Conservation (phyloP, 2,888 invertebrate species). For the Schizaphis graminum region DNA sequence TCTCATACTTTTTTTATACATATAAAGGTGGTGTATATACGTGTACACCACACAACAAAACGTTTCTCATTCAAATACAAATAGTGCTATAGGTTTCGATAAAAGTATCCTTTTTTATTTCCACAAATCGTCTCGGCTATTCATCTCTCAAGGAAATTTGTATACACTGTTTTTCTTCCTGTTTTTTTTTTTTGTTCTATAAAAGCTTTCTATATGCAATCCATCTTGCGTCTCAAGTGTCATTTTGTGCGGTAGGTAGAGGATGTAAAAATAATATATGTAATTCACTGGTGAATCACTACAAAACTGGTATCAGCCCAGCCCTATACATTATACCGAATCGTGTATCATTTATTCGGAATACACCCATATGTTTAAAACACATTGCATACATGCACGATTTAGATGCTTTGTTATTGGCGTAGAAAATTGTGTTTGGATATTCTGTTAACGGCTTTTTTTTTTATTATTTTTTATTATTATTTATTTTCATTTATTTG, state of each 20-base stretch:
- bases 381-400: neutral
- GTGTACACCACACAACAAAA: slow-evolving; percentile 26
- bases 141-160: slow-evolving; percentile 62
- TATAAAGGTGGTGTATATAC: neutral
- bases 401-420: slow-evolving; percentile 28
- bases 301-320: slow-evolving; percentile 58
- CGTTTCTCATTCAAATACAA: slow-evolving; percentile 55
- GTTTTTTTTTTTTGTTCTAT: slow-evolving; percentile 56
- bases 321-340: slow-evolving; percentile 35
- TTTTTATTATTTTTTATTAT: slow-evolving; percentile 12
- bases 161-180: slow-evolving; percentile 60
- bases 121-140: slow-evolving; percentile 62
- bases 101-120: slow-evolving; percentile 61
- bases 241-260: slow-evolving; percentile 44
- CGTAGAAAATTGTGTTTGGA: neutral
- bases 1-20: neutral
- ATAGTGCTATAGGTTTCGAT: slow-evolving; percentile 63
- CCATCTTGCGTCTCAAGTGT: slow-evolving; percentile 60
- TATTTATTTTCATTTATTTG: neutral
- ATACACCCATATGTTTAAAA: slow-evolving; percentile 29
- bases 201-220: slow-evolving; percentile 60
- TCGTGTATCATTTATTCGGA: slow-evolving; percentile 45
- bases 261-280: slow-evolving; percentile 61
- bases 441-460: slow-evolving; percentile 6
- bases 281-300: slow-evolving; percentile 62